These are phyloP conservation scores for Peromyscus eremicus DNA, from an alignment of 2,797 vertebrate species.

Conservation along the genomic window DNA sequence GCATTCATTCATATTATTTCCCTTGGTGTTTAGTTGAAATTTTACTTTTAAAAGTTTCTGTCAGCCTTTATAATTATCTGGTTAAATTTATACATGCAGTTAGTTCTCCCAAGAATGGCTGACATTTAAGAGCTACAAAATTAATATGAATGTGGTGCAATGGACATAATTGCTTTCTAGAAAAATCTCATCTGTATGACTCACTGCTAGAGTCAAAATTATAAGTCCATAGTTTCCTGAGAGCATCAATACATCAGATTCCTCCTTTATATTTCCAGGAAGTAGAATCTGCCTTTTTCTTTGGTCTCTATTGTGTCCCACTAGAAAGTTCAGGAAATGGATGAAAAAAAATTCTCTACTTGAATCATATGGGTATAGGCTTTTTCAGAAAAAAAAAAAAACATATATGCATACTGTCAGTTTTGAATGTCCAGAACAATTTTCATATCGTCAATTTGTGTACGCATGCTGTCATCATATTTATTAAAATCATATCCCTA, in stretches of 20 bases:
- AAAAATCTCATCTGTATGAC: slow-evolving; percentile 73
- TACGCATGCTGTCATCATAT: not conserved
- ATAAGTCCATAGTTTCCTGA: slow-evolving; percentile 52
- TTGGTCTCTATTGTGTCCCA: slow-evolving; percentile 5
- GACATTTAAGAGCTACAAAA: slow-evolving; percentile 77
- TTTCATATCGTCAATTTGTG: not conserved
- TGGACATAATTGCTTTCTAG: slow-evolving; percentile 78
- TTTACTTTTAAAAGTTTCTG: slow-evolving; percentile 54
- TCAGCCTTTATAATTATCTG: slow-evolving; percentile 67
- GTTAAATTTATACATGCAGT: slow-evolving; percentile 71
- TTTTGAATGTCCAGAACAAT: not conserved
- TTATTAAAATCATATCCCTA: not conserved
- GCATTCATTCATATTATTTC: not conserved
- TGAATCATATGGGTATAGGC: not conserved
- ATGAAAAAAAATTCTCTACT: not conserved
- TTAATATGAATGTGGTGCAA: slow-evolving; percentile 72
- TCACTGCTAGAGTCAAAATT: slow-evolving; percentile 67
- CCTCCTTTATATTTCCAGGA: slow-evolving; percentile 37
- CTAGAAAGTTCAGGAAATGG: slow-evolving; percentile 64
- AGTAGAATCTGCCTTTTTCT: slow-evolving; percentile 37
- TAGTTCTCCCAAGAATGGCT: slow-evolving; percentile 66
- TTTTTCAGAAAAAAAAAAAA: slow-evolving; percentile 14
- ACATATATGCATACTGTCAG: not conserved
- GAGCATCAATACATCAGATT: slow-evolving; percentile 56
- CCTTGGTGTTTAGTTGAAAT: slow-evolving; percentile 66